Base-by-base conservation (phyloP, 2,888 invertebrate species). In the Nomada ferruginata region DNA sequence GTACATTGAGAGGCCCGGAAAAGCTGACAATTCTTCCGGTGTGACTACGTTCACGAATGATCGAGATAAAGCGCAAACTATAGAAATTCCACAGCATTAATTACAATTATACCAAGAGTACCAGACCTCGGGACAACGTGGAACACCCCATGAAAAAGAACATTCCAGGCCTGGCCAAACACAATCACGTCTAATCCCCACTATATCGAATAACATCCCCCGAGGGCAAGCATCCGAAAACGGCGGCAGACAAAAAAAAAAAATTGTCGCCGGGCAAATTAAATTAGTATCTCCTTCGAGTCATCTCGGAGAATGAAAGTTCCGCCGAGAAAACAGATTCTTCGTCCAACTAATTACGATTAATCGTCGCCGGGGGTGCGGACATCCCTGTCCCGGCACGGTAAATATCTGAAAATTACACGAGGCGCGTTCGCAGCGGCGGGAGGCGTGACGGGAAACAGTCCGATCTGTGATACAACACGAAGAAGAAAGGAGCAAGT, bases 181-280 rank as follows among this genome's bases (percentile, higher is more conserved):
- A 15, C 69, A n/a, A 36, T 20, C 55, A 36, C 18, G 26, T 15
- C 13, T 26, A 15, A 42, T 11, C 18, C 44, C 13, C 26, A 2
- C 23, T 15, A n/a, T 26, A 3, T 7, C 18, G 70, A 70, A 47
- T 47, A 70, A 29, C 70, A 70, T 1, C 29, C 44, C 55, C 70
- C 26, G 10, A n/a, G 36, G 57, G n/a, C 26, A 36, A 29, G 2
- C 36, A 9, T 0, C 7, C 10, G 55, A 44, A 50, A 70, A 70
- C 70, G 70, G 36, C 2, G 20, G 60, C 11, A 11, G 20, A 36
- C 36, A 36, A 36, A 36, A 36, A 47, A 60, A 60, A 71, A 71
- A 71, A 71, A 71, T 71, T 29, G 70, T 50, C 70, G 60, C 50
- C 82, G 65, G 36, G 75, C 69, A 75, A 81, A 81, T 75, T 75